A percentile compares a stretch with the other conserved stretches of the same genome.
These are phyloP conservation scores for Drosophila infuscata DNA, from an alignment of 2,888 invertebrate species.

Conservation along the genomic window DNA sequence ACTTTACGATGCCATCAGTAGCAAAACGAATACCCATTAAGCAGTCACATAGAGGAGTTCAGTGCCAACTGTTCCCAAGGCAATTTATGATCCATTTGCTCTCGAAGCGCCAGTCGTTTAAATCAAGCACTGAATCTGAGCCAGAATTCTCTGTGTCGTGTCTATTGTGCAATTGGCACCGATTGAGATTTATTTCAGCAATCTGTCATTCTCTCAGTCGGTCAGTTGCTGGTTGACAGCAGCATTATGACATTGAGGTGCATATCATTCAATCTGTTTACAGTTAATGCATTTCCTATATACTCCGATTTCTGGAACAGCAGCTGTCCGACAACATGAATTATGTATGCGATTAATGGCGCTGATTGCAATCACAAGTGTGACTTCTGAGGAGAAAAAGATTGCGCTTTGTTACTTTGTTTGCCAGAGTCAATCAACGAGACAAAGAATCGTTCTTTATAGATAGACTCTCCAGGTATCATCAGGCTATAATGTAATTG, in stretches of 20 bases:
- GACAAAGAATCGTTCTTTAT: constrained; percentile 23
- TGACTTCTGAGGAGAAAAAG: constrained; percentile 30
- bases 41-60: constrained; percentile 2
- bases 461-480: not conserved
- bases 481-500: not conserved
- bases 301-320: constrained; percentile 31
- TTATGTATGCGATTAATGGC: constrained; percentile 35
- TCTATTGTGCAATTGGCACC: constrained; percentile 44
- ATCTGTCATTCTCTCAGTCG: constrained; percentile 42
- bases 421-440: constrained; percentile 14
- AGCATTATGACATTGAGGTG: constrained; percentile 42
- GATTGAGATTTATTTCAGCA: constrained; percentile 72
- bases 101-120: constrained; percentile 43
- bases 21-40: constrained; percentile 3
- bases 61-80: constrained; percentile 11
- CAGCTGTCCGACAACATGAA: constrained; percentile 19
- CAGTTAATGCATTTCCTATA: constrained; percentile 64
- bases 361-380: constrained; percentile 35
- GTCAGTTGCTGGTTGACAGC: constrained; percentile 36
- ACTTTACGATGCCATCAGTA: not conserved
- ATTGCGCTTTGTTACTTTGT: constrained; percentile 30
- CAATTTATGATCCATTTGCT: constrained; percentile 25
- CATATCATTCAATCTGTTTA: constrained; percentile 41
- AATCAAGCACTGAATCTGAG: constrained; percentile 35
- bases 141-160: constrained; percentile 14